phyloP scores from a whole-genome alignment of 2,888 invertebrate species.

The Eulithis prunata region DNA sequence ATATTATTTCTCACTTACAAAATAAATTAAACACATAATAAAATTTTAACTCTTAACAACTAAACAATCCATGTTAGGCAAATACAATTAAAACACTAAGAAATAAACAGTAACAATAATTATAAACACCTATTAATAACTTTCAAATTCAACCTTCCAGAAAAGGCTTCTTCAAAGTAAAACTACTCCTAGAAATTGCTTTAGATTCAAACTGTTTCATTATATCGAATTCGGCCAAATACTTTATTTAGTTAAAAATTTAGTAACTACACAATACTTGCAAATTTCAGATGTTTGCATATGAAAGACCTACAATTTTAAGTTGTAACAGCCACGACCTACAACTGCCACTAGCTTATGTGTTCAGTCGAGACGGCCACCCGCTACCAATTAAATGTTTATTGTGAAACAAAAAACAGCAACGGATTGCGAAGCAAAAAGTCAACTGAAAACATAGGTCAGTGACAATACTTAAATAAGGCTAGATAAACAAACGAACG shows the following conservation, averaged over 20 bases:
- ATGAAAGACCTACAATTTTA: conserved; percentile 1
- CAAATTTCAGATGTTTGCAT: neutral
- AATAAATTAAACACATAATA: conserved; percentile 45
- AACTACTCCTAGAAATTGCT: neutral
- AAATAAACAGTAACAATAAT: conserved; percentile 48
- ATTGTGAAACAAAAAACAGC: conserved; percentile 2
- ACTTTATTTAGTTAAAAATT: neutral
- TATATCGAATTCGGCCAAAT: conserved; percentile 2
- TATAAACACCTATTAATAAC: conserved; percentile 36
- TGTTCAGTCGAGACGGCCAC: neutral
- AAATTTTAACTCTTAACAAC: conserved; percentile 46
- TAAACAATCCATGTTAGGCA: conserved; percentile 38
- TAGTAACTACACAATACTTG: conserved; percentile 1
- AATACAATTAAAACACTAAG: conserved; percentile 41
- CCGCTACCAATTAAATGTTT: neutral
- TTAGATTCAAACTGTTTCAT: neutral
- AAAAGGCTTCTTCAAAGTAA: neutral
- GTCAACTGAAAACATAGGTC: neutral
- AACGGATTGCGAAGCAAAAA: neutral
- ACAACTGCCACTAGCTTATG: neutral
- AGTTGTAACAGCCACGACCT: conserved; percentile 8
- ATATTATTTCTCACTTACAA: conserved; percentile 37
- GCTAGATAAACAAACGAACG: conserved; percentile 8
- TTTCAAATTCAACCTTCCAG: conserved; percentile 29
- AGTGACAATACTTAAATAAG: neutral